Evolutionary conservation across 2,113 vertebrate genomes (phyloP), one percentile per base, ranked within the genome.

Genomic region (Pavo muticus): DNA sequence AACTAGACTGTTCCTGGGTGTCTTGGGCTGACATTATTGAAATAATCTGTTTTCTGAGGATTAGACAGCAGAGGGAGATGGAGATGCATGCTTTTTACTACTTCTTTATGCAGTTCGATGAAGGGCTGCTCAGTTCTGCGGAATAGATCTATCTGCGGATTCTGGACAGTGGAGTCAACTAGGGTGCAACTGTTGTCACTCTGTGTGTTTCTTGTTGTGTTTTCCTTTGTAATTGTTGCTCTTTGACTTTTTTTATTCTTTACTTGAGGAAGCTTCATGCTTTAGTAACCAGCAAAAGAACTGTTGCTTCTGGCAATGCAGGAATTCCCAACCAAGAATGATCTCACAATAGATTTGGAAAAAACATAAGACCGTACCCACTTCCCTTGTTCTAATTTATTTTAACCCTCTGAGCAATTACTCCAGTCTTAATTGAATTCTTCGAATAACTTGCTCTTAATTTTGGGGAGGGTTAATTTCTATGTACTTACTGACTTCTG

Each of bases 61-160:
- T 54, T 88, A 25, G 29, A 83, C 95, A 95, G 92, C 88, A 96
- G 96, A 93, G 96, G 96, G 96, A 91, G 96, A 56, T 91, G 68
- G 68, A 94, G 96, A 10, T 70, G 64, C 30, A 0, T 88, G 56
- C n/a, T 90, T 95, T 61, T 79, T 76, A 54, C 40, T 23, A 45
- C 0, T 5, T 3, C 3, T 0, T 67, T 67, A 21, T 44, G 32
- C 17, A 30, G 27, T 14, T 68, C 45, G 21, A 23, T n/a, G 37
- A 45, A 76, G 17, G 40, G 23, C 70, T 76, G 37, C n/a, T 84
- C 8, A 57, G 25, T 44, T 65, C 7, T 93, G 24, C 45, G 39
- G 35, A 52, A 72, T 1, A 18, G 7, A 8, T 30, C 14, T 11
- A 24, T 8, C 37, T 63, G 12, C 44, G 52, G 35, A 65, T 75